Percentiles rank a stretch among this genome's conserved stretches.
phyloP scores from a whole-genome alignment of 2,113 vertebrate genomes.

The Polypterus bichir region DNA sequence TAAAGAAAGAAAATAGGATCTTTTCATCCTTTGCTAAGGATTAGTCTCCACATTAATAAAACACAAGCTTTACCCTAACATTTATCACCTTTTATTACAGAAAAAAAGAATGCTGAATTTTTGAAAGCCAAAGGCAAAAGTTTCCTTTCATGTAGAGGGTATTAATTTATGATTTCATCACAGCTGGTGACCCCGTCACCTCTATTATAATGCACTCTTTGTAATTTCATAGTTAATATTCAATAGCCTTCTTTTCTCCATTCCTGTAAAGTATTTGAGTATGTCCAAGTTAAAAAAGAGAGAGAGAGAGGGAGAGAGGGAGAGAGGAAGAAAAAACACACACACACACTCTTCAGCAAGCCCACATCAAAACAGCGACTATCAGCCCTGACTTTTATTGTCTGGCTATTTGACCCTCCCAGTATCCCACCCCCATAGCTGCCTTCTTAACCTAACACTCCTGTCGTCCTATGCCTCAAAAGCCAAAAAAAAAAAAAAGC shows the following conservation, averaged over 20 bases:
- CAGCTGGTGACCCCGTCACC: conserved; percentile 56
- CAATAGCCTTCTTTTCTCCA: conserved; percentile 58
- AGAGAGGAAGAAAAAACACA: conserved; percentile 3
- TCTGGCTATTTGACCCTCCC: conserved; percentile 17
- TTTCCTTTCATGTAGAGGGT: conserved; percentile 52
- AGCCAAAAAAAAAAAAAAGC: no score
- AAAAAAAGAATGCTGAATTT: conserved; percentile 28
- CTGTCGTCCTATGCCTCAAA: no score
- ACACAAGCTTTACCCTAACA: conserved; percentile 36
- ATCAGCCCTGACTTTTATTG: conserved; percentile 31
- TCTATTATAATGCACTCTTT: conserved; percentile 65
- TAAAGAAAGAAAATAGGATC: conserved; percentile 16
- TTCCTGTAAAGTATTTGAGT: conserved; percentile 45
- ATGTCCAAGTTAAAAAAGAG: conserved; percentile 27
- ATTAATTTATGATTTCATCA: conserved; percentile 67
- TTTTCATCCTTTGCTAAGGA: conserved; percentile 26
- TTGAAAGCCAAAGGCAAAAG: conserved; percentile 38
- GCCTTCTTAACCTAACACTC: no score
- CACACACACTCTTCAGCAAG: conserved; percentile 23
- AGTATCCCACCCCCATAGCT: no score
- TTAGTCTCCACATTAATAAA: conserved; percentile 56
- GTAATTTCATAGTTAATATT: conserved; percentile 71
- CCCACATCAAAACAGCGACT: conserved; percentile 41
- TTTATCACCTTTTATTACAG: conserved; percentile 38
- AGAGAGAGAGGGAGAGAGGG: conserved; percentile 18